Base-by-base conservation (phyloP, 2,888 invertebrate species). In the Xanthorhoe spadicearia region DNA sequence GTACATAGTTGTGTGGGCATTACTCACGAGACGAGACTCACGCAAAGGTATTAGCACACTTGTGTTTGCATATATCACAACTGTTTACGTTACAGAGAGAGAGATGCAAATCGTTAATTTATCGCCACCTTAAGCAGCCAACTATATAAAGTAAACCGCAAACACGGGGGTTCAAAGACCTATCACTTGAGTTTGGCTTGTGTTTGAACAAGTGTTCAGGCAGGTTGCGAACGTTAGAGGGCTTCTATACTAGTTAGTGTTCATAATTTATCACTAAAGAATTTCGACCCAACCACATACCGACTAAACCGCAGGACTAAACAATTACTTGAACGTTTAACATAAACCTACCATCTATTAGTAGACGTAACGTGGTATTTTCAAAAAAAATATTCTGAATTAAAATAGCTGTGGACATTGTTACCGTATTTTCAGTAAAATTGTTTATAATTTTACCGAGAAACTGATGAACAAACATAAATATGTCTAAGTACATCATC, bases 91-190 rank as follows among this genome's bases (percentile, higher is more conserved):
- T 85, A 77, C 77, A 82, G 74, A 83, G 83, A 82, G 86, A 88
- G 86, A 88, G 86, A 90, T 90, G 90, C 88, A 88, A 90, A 92
- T 92, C 88, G 89, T 87, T 90, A 90, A 90, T 92, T 90, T 89
- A 91, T 91, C 88, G 84, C 89, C 89, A 88, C 87, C 87, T 89
- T 86, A 84, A 87, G 87, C 82, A 85, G 87, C 83, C 23, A 82
- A 87, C 87, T 87, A 88, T 90, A 89, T 92, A 87, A 90, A 89
- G 86, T 86, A 84, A 86, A 89, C 87, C 85, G 88, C 91, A 91
- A 90, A 90, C 88, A 91, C 76, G 77, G 78, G 70, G 83, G 92
- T 89, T 92, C 92, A 92, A 91, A 90, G 91, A 91, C 92, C 92
- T 88, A 91, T 87, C 87, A 85, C 83, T 86, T 79, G 84, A 83